Evolutionary conservation across 2,113 vertebrate genomes (phyloP).

Genomic region (Eurypyga helias): DNA sequence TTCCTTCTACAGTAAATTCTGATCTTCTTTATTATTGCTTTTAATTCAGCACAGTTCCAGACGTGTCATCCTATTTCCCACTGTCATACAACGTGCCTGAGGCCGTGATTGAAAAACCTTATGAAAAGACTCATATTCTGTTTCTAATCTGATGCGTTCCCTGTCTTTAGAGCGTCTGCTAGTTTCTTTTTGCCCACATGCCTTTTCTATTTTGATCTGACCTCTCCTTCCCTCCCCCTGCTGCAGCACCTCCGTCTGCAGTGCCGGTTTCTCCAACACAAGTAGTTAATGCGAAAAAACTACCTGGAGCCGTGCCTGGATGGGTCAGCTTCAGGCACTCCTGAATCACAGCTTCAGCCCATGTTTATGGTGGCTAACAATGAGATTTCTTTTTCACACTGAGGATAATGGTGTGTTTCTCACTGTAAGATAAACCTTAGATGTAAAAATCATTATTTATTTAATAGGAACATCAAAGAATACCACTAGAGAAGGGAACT

Average conservation of each 20-base stretch:
- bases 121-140: neutral
- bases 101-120: neutral
- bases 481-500: neutral
- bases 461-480: slow-evolving; percentile 50
- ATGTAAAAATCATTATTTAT: slow-evolving; percentile 58
- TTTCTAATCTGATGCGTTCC: neutral
- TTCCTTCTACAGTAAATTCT: neutral
- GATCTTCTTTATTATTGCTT: neutral
- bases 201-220: slow-evolving; percentile 14
- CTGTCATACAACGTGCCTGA: neutral
- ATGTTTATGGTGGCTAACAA: slow-evolving; percentile 36
- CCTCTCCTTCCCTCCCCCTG: neutral
- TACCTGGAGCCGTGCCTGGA: neutral
- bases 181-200: neutral
- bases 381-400: slow-evolving; percentile 36
- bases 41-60: slow-evolving; percentile 11
- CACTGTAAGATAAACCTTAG: slow-evolving; percentile 36
- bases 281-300: neutral
- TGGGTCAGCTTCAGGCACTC: slow-evolving; percentile 59
- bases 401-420: slow-evolving; percentile 59
- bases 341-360: slow-evolving; percentile 26
- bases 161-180: neutral
- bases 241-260: neutral
- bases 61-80: neutral
- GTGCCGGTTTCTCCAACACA: slow-evolving; percentile 37